These are phyloP conservation scores for Syngnathus typhle DNA, from an alignment of 2,113 vertebrate species.

Conservation along the genomic window DNA sequence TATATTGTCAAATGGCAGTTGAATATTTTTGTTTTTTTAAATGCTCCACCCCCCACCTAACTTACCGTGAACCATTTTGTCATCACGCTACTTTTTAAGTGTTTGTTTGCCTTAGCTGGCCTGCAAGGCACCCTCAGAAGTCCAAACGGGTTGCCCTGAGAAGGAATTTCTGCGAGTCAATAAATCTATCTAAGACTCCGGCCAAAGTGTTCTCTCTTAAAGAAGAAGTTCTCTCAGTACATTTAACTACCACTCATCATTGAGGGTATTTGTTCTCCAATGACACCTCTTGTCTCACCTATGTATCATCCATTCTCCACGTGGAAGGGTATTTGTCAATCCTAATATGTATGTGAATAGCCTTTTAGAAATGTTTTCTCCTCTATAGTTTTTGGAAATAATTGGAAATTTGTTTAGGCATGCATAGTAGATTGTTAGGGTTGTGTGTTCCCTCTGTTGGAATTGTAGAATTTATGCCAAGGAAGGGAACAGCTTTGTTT, in stretches of 20 bases:
- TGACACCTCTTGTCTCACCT: slow-evolving; percentile 10
- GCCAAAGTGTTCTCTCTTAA: slow-evolving; percentile 41
- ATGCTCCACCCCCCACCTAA: slow-evolving; percentile 41
- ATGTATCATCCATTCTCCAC: slow-evolving; percentile 23
- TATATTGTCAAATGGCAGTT: slow-evolving; percentile 9
- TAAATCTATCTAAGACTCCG: slow-evolving; percentile 50
- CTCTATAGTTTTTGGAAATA: slow-evolving; percentile 44
- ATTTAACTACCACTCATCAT: slow-evolving; percentile 56
- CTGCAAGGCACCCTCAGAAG: slow-evolving; percentile 37
- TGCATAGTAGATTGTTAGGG: slow-evolving; percentile 40
- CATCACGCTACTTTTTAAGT: slow-evolving; percentile 43
- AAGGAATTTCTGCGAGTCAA: slow-evolving; percentile 59
- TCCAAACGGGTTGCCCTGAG: slow-evolving; percentile 50
- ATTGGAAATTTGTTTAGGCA: slow-evolving; percentile 55
- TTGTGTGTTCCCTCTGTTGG: slow-evolving; percentile 46
- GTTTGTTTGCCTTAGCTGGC: slow-evolving; percentile 60
- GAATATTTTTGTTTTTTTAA: slow-evolving; percentile 44
- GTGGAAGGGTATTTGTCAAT: slow-evolving; percentile 42
- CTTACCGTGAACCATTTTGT: slow-evolving; percentile 43
- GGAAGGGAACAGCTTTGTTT: slow-evolving; percentile 47
- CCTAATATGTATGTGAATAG: slow-evolving; percentile 31
- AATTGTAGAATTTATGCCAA: slow-evolving; percentile 49
- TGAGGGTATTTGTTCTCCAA: slow-evolving; percentile 3
- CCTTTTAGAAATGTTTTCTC: slow-evolving; percentile 55
- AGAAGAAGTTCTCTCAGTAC: slow-evolving; percentile 44